Base-by-base conservation (phyloP, 2,888 invertebrate genomes). In the Belgica antarctica region DNA sequence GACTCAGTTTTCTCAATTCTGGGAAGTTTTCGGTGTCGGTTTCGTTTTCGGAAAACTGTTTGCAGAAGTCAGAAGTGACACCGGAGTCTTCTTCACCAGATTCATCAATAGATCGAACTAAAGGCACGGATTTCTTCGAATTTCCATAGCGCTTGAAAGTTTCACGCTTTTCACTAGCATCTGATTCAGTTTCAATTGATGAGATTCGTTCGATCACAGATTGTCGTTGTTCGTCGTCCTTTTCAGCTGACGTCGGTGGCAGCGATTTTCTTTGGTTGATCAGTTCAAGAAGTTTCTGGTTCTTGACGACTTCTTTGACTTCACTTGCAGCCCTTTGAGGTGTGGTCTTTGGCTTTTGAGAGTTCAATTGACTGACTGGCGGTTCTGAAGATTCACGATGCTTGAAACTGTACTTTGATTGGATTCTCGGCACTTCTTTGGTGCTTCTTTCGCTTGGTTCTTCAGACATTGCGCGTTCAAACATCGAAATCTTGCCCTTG, bases 41-140 rank as follows among this genome's bases (percentile, higher is more conserved):
- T 72, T 87, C 87, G 1, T 83, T 84, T 74, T 87, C 87, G 0
- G 87, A 88, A 72, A 87, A 83, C 72, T 85, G 85, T 69, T 86
- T 81, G 73, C 87, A 87, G 79, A 87, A 83, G 75, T 89, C 88
- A 0, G 85, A 84, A 0, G 87, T 88, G 0, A 89, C 87, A 0
- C 88, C 89, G 0, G 88, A 88, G 76, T 88, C 88, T 74, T 88
- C 88, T 75, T 87, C 87, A 72, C 83, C 83, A 57, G 81, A 81
- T 72, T 83, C 83, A n/a, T 78, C 78, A 34, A 75, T 76, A 1
- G 78, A 77, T 70, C 82, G 34, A 12, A 24, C 59, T 7, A 59
- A 8, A 12, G 70, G 79, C 28, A 81, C 78, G 71, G 76, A 77
- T 36, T 78, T 78, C 17, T 79, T 75, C 7, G 77, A 77, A 0